Evolutionary conservation across 1,140 invertebrate species (phyloP), one percentile per base, ranked within the genome.

Genomic region (Trichonephila clavata): DNA sequence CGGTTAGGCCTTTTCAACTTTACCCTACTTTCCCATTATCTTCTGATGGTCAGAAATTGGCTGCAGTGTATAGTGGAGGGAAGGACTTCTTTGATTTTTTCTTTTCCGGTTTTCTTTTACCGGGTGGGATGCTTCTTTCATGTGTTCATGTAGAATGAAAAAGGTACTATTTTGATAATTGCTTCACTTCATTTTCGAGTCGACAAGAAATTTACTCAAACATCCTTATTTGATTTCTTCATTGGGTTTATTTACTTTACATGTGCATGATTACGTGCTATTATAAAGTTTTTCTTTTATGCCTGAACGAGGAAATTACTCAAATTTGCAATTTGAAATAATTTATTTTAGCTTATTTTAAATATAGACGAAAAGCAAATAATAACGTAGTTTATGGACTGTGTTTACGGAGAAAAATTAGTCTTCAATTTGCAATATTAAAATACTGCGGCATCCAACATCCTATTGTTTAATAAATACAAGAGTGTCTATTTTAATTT

Each of bases 11-110:
- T 90, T 39, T 92, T 83, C 61, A 84, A 84, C 77, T 92, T 92
- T 92, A 92, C 32, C 90, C 90, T 92, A 92, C 80, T 92, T 92
- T 50, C 27, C 65, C 68, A 77, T 77, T 90, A 71, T 80, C 57
- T 59, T 59, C 50, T 39, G 77, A 60, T 90, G 71, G 50, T 60
- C 89, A 90, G 68, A 60, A 90, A 90, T 81, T 90, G 71, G 57
- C 57, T 60, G 89, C 71, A 10, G 39, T 90, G 89, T 80, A 90
- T 61, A 39, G 89, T 24, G 39, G 27, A 60, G 71, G 43, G 86
- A 80, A 77, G 50, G 21, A 39, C 18, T 81, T 60, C 59, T 61
- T 81, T 61, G 57, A 27, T 57, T 77, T 39, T 39, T 90, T 90
- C 14, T 77, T 89, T 90, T 60, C 24, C 89, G 59, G 27, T 90